Conservation (phyloP, 2,888 invertebrate genomes). For the Epiblema foenella region DNA sequence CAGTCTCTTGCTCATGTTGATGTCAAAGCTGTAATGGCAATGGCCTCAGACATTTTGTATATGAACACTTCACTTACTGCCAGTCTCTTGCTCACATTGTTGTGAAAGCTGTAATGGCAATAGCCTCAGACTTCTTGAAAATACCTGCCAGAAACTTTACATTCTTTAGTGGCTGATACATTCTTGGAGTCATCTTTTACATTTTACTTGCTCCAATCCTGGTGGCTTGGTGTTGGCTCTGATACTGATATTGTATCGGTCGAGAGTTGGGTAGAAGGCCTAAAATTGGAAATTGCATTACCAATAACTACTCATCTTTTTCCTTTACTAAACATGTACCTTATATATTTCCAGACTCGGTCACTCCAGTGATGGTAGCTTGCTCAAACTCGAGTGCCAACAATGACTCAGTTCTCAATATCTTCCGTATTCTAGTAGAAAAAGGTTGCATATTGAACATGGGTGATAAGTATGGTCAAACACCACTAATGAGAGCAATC, state of each 20-base stretch:
- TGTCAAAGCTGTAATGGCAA: too few relatives aligned
- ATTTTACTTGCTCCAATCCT: too few relatives aligned
- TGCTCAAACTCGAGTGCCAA: slow-evolving; percentile 85
- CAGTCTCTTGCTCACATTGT: too few relatives aligned
- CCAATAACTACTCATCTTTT: background rate
- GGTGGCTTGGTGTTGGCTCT: too few relatives aligned
- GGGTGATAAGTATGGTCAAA: slow-evolving; percentile 85
- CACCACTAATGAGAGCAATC: slow-evolving; percentile 87
- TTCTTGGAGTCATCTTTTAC: too few relatives aligned
- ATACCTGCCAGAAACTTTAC: background rate
- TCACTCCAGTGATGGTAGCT: slow-evolving; percentile 86
- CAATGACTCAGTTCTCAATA: slow-evolving; percentile 70
- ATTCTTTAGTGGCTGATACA: too few relatives aligned
- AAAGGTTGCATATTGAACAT: slow-evolving; percentile 82
- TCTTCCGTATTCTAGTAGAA: slow-evolving; percentile 80
- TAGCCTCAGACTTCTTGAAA: background rate
- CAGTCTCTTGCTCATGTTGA: too few relatives aligned
- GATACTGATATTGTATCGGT: too few relatives aligned
- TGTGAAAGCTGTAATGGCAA: background rate
- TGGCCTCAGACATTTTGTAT: too few relatives aligned
- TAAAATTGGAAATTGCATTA: background rate
- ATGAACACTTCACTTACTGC: too few relatives aligned
- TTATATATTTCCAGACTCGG: slow-evolving; percentile 79
- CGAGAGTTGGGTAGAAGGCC: too few relatives aligned
- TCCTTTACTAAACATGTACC: slow-evolving; percentile 1